A percentile compares a stretch with the other conserved stretches of the same genome.
phyloP scores from a whole-genome alignment of 2,113 vertebrate species.

The Brachyistius frenatus region DNA sequence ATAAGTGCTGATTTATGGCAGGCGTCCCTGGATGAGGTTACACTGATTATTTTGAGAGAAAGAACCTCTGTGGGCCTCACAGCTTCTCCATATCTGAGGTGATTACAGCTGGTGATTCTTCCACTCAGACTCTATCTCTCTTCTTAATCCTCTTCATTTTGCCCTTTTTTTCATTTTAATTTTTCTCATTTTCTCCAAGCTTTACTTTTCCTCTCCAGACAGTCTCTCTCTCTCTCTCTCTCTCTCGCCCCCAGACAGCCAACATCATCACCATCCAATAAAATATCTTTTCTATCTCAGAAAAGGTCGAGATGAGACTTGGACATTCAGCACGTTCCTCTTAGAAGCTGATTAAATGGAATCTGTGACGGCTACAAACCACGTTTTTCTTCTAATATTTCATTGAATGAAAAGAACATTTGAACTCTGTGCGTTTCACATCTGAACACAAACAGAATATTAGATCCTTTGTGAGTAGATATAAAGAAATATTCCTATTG shows the following conservation, averaged over 20 bases:
- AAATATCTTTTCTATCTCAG: constrained; percentile 63
- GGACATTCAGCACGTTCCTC: constrained; percentile 46
- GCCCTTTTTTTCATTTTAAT: constrained; percentile 56
- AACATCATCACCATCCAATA: constrained; percentile 77
- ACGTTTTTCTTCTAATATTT: constrained; percentile 32
- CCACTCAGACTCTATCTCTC: constrained; percentile 18
- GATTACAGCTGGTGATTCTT: constrained; percentile 49
- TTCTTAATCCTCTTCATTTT: constrained; percentile 61
- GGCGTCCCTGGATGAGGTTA: constrained; percentile 45
- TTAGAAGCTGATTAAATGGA: constrained; percentile 64
- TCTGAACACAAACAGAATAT: background rate
- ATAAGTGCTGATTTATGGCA: constrained; percentile 62
- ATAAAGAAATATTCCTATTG: too few relatives aligned
- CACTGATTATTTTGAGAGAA: constrained; percentile 44
- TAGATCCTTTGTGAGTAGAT: background rate
- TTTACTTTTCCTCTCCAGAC: constrained; percentile 11
- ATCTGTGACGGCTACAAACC: constrained; percentile 20
- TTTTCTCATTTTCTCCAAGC: constrained; percentile 55
- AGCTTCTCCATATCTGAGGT: constrained; percentile 33
- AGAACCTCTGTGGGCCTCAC: constrained; percentile 32
- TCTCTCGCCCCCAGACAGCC: constrained; percentile 51
- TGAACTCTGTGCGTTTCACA: background rate
- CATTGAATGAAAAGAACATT: constrained; percentile 37
- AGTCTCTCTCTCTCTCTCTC: constrained; percentile 18
- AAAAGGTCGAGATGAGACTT: constrained; percentile 58